phyloP scores from a whole-genome alignment of 2,888 invertebrate genomes.

The Dryocosmus kuriphilus region DNA sequence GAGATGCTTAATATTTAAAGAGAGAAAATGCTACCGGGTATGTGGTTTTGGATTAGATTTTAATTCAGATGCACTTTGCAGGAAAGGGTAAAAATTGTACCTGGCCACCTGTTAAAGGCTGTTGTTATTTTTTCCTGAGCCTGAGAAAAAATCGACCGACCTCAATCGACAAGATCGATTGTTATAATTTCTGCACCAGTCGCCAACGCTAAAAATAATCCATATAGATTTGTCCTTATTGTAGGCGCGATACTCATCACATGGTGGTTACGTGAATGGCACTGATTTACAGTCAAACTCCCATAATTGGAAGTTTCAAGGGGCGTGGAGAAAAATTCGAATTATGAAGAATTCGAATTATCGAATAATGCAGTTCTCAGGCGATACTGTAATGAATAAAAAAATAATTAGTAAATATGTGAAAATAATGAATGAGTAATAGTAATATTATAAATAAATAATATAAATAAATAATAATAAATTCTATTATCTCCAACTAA shows the following conservation, averaged over 20 bases:
- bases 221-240: constrained; percentile 27
- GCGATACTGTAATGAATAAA: no score
- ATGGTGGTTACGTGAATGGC: constrained; percentile 6
- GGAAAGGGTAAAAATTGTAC: not conserved
- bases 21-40: no score
- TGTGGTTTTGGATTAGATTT: not conserved
- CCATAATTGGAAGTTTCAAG: no score
- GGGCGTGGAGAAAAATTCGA: no score
- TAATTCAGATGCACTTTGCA: not conserved
- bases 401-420: no score
- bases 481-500: no score
- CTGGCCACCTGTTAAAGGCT: not conserved
- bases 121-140: not conserved
- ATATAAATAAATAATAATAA: no score
- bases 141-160: constrained; percentile 25
- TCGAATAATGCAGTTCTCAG: no score
- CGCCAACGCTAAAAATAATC: constrained; percentile 34
- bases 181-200: constrained; percentile 36
- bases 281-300: not conserved
- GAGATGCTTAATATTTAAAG: no score
- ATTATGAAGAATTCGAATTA: no score
- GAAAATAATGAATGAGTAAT: no score
- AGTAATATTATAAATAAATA: no score
- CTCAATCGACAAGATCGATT: constrained; percentile 30
- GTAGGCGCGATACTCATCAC: not conserved